Evolutionary conservation across 2,113 vertebrate species (phyloP).

Genomic region (Podiceps cristatus): DNA sequence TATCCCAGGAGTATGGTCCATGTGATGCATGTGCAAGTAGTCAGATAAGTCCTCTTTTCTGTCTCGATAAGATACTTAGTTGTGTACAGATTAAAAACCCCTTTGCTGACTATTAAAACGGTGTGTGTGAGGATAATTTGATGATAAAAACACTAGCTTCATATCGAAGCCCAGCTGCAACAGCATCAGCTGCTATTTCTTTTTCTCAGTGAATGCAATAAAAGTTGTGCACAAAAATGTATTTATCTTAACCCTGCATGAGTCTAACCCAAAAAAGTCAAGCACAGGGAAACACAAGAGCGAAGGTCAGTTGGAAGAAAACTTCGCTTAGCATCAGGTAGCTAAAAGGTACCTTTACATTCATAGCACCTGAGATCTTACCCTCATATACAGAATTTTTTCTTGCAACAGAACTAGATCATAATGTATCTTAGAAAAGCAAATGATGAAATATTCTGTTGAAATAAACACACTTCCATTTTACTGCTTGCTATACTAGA

Average conservation of each 20-base stretch:
- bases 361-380: background rate
- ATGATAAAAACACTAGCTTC: background rate
- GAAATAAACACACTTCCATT: background rate
- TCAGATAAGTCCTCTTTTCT: background rate
- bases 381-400: background rate
- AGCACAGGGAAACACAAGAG: background rate
- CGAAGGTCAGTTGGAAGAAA: background rate
- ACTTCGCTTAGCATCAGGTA: background rate
- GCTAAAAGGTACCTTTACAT: background rate
- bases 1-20: background rate
- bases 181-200: background rate
- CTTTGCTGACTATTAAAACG: background rate
- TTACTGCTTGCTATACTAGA: background rate
- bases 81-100: background rate
- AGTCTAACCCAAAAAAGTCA: background rate
- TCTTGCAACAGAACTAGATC: background rate
- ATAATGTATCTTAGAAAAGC: background rate
- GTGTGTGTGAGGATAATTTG: background rate
- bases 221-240: background rate
- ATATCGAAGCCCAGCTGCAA: background rate
- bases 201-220: background rate
- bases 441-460: background rate
- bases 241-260: background rate
- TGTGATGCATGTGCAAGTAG: background rate
- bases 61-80: accelerated